Evolutionary conservation across 1,140 invertebrate species (phyloP).

Genomic region (Odontomachus brunneus): DNA sequence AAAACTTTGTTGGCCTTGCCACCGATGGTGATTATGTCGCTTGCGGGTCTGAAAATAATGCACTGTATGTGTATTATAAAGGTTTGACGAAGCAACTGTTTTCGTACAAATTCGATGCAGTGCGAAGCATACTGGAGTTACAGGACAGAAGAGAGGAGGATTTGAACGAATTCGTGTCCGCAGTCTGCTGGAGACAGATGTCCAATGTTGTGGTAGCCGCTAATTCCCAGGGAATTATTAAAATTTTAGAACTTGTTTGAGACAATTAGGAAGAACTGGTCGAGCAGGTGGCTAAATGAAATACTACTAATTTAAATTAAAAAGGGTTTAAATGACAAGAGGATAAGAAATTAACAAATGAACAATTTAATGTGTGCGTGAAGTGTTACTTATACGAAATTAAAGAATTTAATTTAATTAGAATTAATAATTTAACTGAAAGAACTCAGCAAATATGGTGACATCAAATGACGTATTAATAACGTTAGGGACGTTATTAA

Average conservation of each 20-base stretch:
- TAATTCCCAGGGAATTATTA: conserved; percentile 97
- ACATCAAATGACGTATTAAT: too few relatives aligned
- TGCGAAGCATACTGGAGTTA: conserved; percentile 91
- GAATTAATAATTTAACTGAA: background rate
- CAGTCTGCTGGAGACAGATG: conserved; percentile 96
- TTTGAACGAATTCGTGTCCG: conserved; percentile 97
- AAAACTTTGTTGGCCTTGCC: conserved; percentile 98
- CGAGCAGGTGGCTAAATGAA: background rate
- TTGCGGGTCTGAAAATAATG: conserved; percentile 98
- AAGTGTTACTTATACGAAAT: too few relatives aligned
- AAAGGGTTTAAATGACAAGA: conserved; percentile 33
- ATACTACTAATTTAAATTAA: conserved; percentile 34
- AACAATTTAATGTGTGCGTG: background rate
- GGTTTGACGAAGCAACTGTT: conserved; percentile 95
- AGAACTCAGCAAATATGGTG: too few relatives aligned
- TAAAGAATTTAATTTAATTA: too few relatives aligned
- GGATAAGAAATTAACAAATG: background rate
- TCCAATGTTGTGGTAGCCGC: conserved; percentile 96
- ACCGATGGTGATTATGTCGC: conserved; percentile 97
- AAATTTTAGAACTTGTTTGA: conserved; percentile 92
- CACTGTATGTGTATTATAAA: conserved; percentile 97
- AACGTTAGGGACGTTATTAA: too few relatives aligned
- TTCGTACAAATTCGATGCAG: conserved; percentile 95
- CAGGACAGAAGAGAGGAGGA: conserved; percentile 93
- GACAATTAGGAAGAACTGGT: conserved; percentile 20